Percentiles rank a stretch among this genome's conserved stretches.
Evolutionary conservation across 2,888 invertebrate genomes (phyloP).

Genomic region (Drosophila pseudotakahashii): DNA sequence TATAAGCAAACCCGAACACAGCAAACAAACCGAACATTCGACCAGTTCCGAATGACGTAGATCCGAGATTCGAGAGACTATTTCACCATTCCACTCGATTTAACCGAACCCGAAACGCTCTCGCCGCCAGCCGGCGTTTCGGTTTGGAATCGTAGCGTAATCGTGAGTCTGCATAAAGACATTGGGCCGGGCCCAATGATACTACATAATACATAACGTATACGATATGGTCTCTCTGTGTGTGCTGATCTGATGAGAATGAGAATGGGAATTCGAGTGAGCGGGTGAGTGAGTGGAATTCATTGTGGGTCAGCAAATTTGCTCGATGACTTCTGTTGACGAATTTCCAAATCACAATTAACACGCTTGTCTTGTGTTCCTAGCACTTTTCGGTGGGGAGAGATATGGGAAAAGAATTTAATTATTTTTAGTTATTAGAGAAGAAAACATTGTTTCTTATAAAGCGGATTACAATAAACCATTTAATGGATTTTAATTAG

Average conservation of each 20-base stretch:
- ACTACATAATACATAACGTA: background rate
- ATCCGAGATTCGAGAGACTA: background rate
- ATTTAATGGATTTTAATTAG: no score
- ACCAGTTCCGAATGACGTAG: background rate
- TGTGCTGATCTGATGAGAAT: background rate
- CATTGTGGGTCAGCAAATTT: constrained; percentile 23
- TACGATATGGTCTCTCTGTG: no score
- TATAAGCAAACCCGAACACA: background rate
- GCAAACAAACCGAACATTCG: background rate
- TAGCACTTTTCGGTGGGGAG: no score
- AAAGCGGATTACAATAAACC: no score
- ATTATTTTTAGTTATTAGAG: no score
- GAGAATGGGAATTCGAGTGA: no score
- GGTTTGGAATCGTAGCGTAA: constrained; percentile 6
- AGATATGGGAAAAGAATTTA: no score
- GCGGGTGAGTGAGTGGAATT: constrained; percentile 6
- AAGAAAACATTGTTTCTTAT: no score
- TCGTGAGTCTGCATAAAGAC: constrained; percentile 10
- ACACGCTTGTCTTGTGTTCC: no score
- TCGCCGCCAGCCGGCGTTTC: constrained; percentile 1
- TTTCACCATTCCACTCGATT: constrained; percentile 1
- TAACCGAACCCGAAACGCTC: background rate
- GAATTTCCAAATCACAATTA: no score
- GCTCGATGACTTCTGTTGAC: no score
- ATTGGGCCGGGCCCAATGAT: no score